These are phyloP conservation scores for Bicyclus anynana DNA, from an alignment of 1,140 invertebrate species.

Conservation along the genomic window DNA sequence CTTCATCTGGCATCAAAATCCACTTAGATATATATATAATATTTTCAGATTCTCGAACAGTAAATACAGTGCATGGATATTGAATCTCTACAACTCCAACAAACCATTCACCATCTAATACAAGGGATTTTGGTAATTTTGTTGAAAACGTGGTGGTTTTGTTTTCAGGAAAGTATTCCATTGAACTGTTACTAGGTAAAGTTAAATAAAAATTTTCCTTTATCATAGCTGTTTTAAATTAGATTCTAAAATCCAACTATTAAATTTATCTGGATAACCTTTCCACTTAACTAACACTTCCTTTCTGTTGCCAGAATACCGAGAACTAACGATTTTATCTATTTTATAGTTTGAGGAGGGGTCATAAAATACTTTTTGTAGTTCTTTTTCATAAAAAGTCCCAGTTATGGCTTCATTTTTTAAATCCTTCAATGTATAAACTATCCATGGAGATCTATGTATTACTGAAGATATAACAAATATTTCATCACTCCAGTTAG, in stretches of 20 bases:
- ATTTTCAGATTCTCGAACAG: conserved; percentile 35
- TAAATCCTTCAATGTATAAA: conserved; percentile 45
- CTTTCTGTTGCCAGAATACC: conserved; percentile 31
- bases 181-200: conserved; percentile 32
- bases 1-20: no score
- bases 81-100: conserved; percentile 41
- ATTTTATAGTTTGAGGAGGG: conserved; percentile 29
- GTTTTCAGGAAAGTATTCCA: conserved; percentile 46
- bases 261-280: no score
- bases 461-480: conserved; percentile 42
- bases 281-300: conserved; percentile 35
- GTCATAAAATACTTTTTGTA: conserved; percentile 29
- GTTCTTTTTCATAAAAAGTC: no score
- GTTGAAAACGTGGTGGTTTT: conserved; percentile 36
- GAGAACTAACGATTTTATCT: conserved; percentile 37
- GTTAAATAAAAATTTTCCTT: conserved; percentile 44
- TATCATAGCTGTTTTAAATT: no score
- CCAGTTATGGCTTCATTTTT: conserved; percentile 33
- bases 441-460: conserved; percentile 28
- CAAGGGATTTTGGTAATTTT: conserved; percentile 40
- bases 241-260: no score
- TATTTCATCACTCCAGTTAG: conserved; percentile 51
- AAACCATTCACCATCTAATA: conserved; percentile 35
- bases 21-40: not conserved
- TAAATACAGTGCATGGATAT: conserved; percentile 42